A percentile compares a stretch with the other conserved stretches of the same genome.
phyloP scores from a whole-genome alignment of 1,140 invertebrate species.

The Aphaenogaster ashmeadi region DNA sequence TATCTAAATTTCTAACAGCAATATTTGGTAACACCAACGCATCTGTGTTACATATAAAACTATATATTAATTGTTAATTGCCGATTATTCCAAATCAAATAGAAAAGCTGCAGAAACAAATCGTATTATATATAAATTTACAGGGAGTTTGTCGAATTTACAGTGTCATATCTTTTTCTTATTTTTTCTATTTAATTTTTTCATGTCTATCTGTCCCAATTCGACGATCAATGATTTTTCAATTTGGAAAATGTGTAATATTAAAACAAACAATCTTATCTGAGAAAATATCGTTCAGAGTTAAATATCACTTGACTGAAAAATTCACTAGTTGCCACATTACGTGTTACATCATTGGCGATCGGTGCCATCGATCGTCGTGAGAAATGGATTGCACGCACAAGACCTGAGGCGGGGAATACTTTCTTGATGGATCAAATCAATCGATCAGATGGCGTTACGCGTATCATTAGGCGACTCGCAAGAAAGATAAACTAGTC shows the following conservation, averaged over 20 bases:
- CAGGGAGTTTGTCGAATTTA: background rate
- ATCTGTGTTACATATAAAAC: background rate
- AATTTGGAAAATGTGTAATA: background rate
- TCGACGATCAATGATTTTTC: background rate
- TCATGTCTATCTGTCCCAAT: background rate
- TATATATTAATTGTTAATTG: background rate
- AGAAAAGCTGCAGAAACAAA: background rate
- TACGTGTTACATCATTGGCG: constrained; percentile 20
- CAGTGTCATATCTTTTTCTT: background rate
- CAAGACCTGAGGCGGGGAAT: background rate
- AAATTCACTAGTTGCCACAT: constrained; percentile 18
- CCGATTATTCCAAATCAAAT: background rate
- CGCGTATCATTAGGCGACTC: background rate
- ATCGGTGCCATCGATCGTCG: background rate
- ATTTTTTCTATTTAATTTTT: background rate
- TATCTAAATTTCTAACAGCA: background rate
- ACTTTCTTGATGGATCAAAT: constrained; percentile 7
- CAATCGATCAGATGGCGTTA: constrained; percentile 25
- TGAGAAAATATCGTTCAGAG: background rate
- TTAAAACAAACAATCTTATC: constrained; percentile 1
- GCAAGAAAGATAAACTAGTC: constrained; percentile 20
- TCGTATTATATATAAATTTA: background rate
- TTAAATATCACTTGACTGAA: background rate
- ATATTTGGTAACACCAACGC: too few relatives aligned
- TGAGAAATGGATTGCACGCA: constrained; percentile 3